phyloP scores from a whole-genome alignment of 1,140 invertebrate genomes.

The Odontomachus brunneus region DNA sequence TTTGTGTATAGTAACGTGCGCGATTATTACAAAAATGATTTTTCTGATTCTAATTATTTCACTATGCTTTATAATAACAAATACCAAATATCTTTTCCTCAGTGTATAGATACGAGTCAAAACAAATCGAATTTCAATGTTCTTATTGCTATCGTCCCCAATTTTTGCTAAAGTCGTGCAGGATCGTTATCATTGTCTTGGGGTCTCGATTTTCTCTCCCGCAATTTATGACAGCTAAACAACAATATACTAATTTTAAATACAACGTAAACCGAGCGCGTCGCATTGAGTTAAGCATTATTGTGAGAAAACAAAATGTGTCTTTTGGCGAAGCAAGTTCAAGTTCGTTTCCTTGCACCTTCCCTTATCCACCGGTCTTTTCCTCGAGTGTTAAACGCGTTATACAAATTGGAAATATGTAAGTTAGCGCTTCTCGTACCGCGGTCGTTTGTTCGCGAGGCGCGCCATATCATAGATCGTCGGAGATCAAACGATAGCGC shows the following conservation, averaged over 20 bases:
- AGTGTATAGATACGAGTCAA: too few species aligned
- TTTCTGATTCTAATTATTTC: too few species aligned
- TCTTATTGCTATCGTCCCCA: neutral
- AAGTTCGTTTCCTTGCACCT: neutral
- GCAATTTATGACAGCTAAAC: too few species aligned
- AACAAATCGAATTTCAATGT: neutral
- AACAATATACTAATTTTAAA: too few species aligned
- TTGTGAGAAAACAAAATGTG: neutral
- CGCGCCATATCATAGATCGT: conserved; percentile 46
- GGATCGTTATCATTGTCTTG: neutral
- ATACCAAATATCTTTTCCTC: too few species aligned
- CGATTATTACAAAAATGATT: too few species aligned
- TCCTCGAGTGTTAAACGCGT: neutral
- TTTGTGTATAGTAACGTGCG: too few species aligned
- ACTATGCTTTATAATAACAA: too few species aligned
- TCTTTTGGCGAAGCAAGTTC: neutral
- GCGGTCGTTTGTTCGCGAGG: conserved; percentile 32
- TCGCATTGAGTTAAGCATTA: too few species aligned
- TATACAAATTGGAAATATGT: neutral
- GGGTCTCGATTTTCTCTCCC: neutral
- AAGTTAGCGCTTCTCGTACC: neutral
- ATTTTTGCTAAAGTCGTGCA: neutral
- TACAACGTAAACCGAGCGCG: too few species aligned
- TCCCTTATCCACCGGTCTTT: neutral
- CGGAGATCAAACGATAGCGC: conserved; percentile 62